A percentile compares a stretch with the other conserved stretches of the same genome.
Evolutionary conservation across 35 echinoderm and acorn worm genomes (phyloP).

Genomic region (Lytechinus variegatus): DNA sequence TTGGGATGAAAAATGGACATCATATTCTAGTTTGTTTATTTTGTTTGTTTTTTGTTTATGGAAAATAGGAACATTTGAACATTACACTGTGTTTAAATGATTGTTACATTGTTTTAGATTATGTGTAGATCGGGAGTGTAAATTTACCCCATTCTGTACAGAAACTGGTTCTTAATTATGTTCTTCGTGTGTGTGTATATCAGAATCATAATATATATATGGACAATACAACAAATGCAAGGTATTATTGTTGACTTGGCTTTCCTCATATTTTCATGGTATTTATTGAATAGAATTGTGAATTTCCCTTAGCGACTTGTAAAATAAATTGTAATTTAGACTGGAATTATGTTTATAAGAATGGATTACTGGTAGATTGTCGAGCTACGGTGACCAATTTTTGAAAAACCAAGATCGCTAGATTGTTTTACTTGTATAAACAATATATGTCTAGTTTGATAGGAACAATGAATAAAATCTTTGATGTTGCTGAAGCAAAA

Average conservation of each 20-base stretch:
- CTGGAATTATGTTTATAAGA: background rate
- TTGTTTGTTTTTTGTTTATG: background rate
- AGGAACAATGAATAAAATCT: background rate
- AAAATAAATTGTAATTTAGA: background rate
- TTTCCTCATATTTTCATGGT: slow-evolving; percentile 7
- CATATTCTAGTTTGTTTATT: background rate
- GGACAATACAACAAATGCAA: slow-evolving; percentile 3
- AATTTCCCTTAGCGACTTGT: background rate
- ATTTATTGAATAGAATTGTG: slow-evolving; percentile 7
- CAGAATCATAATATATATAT: slow-evolving; percentile 10
- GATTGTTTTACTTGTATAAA: slow-evolving; percentile 14
- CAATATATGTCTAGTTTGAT: background rate
- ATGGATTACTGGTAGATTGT: background rate
- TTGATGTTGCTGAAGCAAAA: background rate
- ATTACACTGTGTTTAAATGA: background rate
- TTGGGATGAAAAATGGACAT: background rate
- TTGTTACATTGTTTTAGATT: background rate
- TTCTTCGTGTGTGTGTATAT: background rate
- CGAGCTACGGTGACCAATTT: background rate
- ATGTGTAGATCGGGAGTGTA: background rate
- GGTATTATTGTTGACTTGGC: slow-evolving; percentile 1
- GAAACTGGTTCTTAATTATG: background rate
- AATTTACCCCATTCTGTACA: background rate
- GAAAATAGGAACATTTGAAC: background rate
- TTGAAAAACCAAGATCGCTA: background rate